Percentiles rank a stretch among this genome's conserved stretches.
These are phyloP conservation scores for Sphecodes monilicornis DNA, from an alignment of 2,888 invertebrate species.

Conservation along the genomic window DNA sequence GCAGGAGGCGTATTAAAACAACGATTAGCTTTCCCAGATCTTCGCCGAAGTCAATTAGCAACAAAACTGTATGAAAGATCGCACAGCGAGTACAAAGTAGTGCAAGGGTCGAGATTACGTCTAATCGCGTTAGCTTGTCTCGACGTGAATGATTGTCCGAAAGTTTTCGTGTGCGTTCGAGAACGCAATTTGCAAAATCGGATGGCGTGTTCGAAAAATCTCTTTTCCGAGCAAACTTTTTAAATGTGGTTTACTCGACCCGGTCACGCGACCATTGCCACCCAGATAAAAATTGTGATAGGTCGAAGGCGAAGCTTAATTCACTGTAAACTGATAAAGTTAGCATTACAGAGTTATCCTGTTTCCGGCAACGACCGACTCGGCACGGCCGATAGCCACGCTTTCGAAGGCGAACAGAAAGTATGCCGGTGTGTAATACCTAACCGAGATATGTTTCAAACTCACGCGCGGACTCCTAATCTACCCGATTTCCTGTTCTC, in stretches of 20 bases:
- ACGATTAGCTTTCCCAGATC: neutral
- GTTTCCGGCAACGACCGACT: constrained; percentile 10
- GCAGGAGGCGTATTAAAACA: neutral
- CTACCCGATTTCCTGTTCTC: constrained; percentile 39
- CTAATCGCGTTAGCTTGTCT: neutral
- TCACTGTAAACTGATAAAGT: constrained; percentile 27
- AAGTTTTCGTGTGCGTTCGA: neutral
- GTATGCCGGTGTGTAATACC: neutral
- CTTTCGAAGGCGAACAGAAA: neutral
- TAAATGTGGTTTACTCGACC: neutral
- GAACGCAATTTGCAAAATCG: neutral
- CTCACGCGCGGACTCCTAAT: constrained; percentile 30
- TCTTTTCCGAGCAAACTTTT: neutral
- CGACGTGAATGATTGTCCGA: neutral
- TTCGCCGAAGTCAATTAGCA: neutral
- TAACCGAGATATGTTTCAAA: constrained; percentile 10
- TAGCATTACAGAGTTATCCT: constrained; percentile 11
- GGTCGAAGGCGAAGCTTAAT: constrained; percentile 22
- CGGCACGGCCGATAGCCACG: constrained; percentile 12
- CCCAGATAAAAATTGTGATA: constrained; percentile 10
- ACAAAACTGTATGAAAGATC: neutral
- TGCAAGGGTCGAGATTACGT: neutral
- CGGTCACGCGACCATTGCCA: constrained; percentile 4
- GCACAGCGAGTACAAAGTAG: neutral
- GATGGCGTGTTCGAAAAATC: neutral